Conservation (phyloP, 2,888 invertebrate species). For the Idaea biselata region DNA sequence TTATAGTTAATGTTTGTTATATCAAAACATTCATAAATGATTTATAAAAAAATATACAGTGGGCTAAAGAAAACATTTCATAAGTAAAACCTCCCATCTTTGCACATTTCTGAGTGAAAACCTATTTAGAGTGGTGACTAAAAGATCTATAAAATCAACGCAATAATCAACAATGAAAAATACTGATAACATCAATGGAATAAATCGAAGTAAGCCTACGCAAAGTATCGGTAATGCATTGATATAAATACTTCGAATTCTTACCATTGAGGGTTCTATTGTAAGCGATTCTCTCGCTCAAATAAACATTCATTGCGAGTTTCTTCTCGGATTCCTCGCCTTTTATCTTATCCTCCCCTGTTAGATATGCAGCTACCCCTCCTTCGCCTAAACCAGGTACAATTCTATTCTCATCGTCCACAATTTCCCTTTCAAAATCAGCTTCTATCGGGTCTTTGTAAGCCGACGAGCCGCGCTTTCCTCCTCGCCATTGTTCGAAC, state of each 20-base stretch:
- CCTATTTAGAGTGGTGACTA: not conserved
- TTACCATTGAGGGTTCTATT: constrained; percentile 87
- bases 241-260: constrained; percentile 10
- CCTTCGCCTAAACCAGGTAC: constrained; percentile 86
- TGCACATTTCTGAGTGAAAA: not conserved
- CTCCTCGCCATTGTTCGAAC: constrained; percentile 71
- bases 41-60: too few species aligned
- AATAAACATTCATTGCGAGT: constrained; percentile 92
- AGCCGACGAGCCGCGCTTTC: constrained; percentile 51
- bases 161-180: not conserved
- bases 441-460: constrained; percentile 41
- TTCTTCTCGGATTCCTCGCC: constrained; percentile 88
- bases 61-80: too few species aligned
- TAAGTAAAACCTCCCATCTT: too few species aligned
- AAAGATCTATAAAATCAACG: not conserved
- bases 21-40: too few species aligned
- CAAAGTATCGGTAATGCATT: constrained; percentile 8
- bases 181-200: not conserved
- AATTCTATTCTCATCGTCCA: constrained; percentile 83
- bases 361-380: constrained; percentile 83
- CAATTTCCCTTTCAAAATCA: constrained; percentile 75
- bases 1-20: too few species aligned
- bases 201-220: not conserved
- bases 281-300: constrained; percentile 93
- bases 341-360: constrained; percentile 82